phyloP scores from a whole-genome alignment of 2,888 invertebrate genomes.

The Platypus cylindrus region DNA sequence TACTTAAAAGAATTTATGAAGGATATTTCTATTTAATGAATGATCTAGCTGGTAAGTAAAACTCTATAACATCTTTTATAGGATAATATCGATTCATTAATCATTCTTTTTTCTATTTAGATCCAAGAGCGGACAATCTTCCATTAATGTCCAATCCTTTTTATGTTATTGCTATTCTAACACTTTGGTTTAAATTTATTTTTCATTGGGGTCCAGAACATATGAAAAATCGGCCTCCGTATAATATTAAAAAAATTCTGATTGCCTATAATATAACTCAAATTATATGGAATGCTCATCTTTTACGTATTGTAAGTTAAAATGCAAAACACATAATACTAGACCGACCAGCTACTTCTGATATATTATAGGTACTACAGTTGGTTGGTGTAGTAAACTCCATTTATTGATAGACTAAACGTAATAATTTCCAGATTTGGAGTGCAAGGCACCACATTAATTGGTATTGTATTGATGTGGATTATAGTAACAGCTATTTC shows the following conservation, averaged over 20 bases:
- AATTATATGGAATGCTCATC: conserved; percentile 32
- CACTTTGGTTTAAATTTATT: conserved; percentile 42
- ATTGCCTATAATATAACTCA: conserved; percentile 52
- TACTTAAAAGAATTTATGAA: conserved; percentile 29
- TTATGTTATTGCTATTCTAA: conserved; percentile 35
- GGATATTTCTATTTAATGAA: conserved; percentile 23
- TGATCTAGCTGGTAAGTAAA: conserved; percentile 16
- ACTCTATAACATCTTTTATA: neutral
- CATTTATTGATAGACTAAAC: neutral
- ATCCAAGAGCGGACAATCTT: conserved; percentile 44
- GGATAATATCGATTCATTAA: no score
- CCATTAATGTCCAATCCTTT: conserved; percentile 36
- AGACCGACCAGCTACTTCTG: no score
- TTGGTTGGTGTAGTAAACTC: neutral
- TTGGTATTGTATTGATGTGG: conserved; percentile 31
- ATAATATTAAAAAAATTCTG: conserved; percentile 42
- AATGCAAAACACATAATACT: no score
- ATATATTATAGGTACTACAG: no score
- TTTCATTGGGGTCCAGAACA: conserved; percentile 46
- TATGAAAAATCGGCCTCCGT: conserved; percentile 50
- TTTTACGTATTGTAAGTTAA: conserved; percentile 30
- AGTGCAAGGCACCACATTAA: conserved; percentile 4
- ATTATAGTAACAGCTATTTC: conserved; percentile 44
- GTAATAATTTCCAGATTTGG: conserved; percentile 6
- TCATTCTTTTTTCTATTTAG: conserved; percentile 30